Conservation (phyloP, 1,140 invertebrate species). For the Pogonomyrmex barbatus region DNA sequence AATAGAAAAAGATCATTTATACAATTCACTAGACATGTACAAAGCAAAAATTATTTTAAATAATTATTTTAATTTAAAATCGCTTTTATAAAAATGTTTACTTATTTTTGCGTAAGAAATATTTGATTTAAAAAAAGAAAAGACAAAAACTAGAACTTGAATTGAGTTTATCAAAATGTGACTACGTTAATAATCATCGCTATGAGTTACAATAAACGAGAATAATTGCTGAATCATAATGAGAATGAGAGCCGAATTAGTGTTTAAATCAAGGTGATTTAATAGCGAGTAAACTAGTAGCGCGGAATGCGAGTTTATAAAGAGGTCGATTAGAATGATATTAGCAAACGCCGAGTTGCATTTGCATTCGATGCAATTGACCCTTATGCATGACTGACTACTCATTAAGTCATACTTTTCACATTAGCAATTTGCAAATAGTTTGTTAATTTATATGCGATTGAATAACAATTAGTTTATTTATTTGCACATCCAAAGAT, state of each 20-base stretch:
- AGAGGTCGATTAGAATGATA: conserved; percentile 58
- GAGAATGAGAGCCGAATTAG: conserved; percentile 40
- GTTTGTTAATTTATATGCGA: conserved; percentile 11
- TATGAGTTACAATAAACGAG: conserved; percentile 5
- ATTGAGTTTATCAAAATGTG: background rate
- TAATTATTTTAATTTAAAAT: background rate
- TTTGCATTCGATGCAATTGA: conserved; percentile 58
- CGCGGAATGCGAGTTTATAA: conserved; percentile 50
- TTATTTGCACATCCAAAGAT: background rate
- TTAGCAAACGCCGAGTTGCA: conserved; percentile 47
- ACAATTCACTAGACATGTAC: background rate
- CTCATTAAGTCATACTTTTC: conserved; percentile 55
- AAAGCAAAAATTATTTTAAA: background rate
- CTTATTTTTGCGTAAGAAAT: background rate
- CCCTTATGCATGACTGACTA: conserved; percentile 43
- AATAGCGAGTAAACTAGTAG: conserved; percentile 36
- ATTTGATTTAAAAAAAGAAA: background rate
- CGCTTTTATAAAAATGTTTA: background rate
- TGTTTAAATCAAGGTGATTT: conserved; percentile 39
- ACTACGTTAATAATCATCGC: background rate
- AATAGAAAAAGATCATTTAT: background rate
- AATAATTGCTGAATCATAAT: conserved; percentile 29
- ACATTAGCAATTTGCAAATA: conserved; percentile 51
- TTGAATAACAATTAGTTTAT: background rate
- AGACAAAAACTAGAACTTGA: background rate